Percentiles rank a stretch among this genome's conserved stretches.
phyloP scores from a whole-genome alignment of 2,113 vertebrate species.

The Macroglossus sobrinus region DNA sequence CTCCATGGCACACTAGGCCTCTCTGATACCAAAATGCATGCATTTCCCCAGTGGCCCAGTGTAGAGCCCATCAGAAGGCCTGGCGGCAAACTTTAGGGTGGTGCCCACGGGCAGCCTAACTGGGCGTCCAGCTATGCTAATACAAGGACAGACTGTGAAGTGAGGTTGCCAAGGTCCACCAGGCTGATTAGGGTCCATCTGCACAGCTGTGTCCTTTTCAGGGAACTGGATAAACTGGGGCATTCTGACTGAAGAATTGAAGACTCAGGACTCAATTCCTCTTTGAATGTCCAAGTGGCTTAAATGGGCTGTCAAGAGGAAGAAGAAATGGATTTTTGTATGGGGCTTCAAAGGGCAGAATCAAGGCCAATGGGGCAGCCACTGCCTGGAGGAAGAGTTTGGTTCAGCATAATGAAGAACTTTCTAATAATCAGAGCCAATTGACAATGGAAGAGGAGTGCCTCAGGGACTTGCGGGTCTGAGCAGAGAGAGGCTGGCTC shows the following conservation, averaged over 20 bases:
- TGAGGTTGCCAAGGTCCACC: background rate
- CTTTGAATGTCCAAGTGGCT: slow-evolving; percentile 1
- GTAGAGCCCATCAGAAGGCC: background rate
- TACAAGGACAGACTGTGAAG: background rate
- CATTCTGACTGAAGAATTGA: background rate
- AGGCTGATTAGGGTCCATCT: background rate
- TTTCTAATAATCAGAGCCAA: slow-evolving; percentile 35
- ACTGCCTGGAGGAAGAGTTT: background rate
- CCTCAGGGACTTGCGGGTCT: background rate
- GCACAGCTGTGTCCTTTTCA: background rate
- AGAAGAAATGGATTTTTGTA: slow-evolving; percentile 11
- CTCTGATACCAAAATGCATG: background rate
- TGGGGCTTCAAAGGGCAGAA: background rate
- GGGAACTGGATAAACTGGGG: background rate
- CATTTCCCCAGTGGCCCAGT: background rate
- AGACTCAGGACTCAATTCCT: background rate
- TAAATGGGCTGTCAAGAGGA: background rate
- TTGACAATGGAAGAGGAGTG: background rate
- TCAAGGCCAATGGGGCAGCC: background rate
- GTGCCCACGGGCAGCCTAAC: no score
- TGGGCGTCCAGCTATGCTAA: background rate
- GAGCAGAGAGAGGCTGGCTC: background rate
- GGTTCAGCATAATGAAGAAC: background rate
- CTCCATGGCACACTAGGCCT: background rate
- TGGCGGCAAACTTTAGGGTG: background rate